Base-by-base conservation (phyloP, 2,888 invertebrate genomes). In the Mimumesa dahlbomi region DNA sequence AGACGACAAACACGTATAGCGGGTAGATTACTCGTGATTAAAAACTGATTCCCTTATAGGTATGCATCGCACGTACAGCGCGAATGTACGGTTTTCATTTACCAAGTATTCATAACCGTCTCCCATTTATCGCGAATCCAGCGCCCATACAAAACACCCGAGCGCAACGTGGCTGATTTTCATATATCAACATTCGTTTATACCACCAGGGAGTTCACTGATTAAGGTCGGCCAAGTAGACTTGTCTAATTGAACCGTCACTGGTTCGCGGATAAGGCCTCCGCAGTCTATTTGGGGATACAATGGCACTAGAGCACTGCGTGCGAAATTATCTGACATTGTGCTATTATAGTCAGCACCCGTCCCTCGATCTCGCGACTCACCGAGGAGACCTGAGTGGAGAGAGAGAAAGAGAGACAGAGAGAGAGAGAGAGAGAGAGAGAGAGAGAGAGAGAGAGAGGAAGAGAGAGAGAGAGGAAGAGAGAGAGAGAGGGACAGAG, bases 311-410 rank as follows among this genome's bases (percentile, higher is more conserved):
- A 22, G 64, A 66, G 53, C 50, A 61, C 65, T 72, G 53, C 66
- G 69, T 79, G 71, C 73, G 56, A 79, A 80, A 79, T 80, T 73
- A 80, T 79, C 73, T 72, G 68, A 73, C 71, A 79, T 63, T 66
- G 68, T 73, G 57, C 71, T 64, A 61, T 71, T 70, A 67, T 67
- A 70, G 63, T 58, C 52, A 22, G 62, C 40, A 46, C 54, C 34
- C 46, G 48, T 61, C 46, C 54, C 68, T 54, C 58, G 73, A 66
- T 75, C 74, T 71, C 59, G 59, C 54, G 54, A 57, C 38, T 61
- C 62, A 66, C 40, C 73, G 25, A 53, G 57, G 42, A 46, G 43
- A 43, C 45, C n/a, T n/a, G n/a, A n/a, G n/a, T 13, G 13, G 2
- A 7, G 21, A 21, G 52, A 52, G 52, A 49, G 31, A 57, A 50